Conservation (phyloP, 2,888 invertebrate species). For the Phalangium opilio region DNA sequence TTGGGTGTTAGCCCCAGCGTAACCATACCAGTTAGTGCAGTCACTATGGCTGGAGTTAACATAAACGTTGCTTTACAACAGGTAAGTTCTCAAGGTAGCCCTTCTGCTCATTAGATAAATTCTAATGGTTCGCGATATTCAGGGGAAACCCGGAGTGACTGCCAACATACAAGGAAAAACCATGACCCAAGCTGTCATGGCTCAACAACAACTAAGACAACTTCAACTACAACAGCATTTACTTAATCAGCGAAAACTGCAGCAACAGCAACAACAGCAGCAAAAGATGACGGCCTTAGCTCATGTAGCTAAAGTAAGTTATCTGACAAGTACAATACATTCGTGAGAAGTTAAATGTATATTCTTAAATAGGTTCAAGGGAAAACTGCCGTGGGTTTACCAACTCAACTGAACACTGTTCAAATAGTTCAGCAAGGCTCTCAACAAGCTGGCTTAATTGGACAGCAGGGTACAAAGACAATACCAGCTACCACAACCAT, state of each 20-base stretch:
- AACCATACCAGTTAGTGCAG: constrained; percentile 38
- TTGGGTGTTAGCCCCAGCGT: constrained; percentile 31
- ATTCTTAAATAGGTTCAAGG: not conserved
- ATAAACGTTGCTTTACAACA: constrained; percentile 34
- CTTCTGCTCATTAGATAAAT: too few species aligned
- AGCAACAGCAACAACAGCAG: constrained; percentile 15
- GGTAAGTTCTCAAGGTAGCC: constrained; percentile 21
- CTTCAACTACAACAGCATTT: constrained; percentile 1
- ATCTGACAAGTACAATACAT: too few species aligned
- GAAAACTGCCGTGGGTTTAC: constrained; percentile 22
- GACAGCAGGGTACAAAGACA: constrained; percentile 9
- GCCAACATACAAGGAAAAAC: too few species aligned
- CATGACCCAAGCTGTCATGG: too few species aligned
- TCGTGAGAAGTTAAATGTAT: too few species aligned
- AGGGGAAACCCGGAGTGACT: too few species aligned
- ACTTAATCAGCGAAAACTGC: constrained; percentile 17
- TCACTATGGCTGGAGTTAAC: constrained; percentile 31
- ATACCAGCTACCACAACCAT: constrained; percentile 8
- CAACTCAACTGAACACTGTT: constrained; percentile 25
- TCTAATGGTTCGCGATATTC: too few species aligned
- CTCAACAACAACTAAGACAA: too few species aligned
- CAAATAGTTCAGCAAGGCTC: constrained; percentile 46
- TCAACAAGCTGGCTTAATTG: constrained; percentile 4
- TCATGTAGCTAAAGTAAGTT: constrained; percentile 9
- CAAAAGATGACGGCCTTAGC: constrained; percentile 18